A percentile compares a stretch with the other conserved stretches of the same genome.
These are phyloP conservation scores for Thamnophis elegans DNA, from an alignment of 2,797 vertebrate species.

Conservation along the genomic window DNA sequence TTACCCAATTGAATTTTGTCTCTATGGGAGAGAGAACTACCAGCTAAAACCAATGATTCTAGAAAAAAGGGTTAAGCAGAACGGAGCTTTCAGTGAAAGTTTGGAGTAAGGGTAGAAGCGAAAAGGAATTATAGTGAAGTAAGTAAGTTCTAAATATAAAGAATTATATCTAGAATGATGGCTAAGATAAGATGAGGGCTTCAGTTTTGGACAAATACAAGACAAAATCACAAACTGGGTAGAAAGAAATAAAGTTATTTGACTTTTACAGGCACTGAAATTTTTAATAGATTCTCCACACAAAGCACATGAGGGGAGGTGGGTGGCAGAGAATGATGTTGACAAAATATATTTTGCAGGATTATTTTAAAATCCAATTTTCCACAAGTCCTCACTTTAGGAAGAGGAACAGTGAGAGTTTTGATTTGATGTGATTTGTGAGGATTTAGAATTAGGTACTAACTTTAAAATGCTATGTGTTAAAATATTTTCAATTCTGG, in stretches of 20 bases:
- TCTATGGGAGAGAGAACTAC: slow-evolving; percentile 3
- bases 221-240: background rate
- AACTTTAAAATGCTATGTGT: background rate
- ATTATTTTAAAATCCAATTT: background rate
- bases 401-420: background rate
- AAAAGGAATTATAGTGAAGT: background rate
- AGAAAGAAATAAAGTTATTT: background rate
- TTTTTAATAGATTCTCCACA: background rate
- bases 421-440: background rate
- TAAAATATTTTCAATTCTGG: background rate
- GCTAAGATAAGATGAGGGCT: background rate
- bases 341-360: background rate
- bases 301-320: background rate
- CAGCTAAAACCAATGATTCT: background rate
- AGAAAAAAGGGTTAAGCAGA: background rate
- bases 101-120: no score
- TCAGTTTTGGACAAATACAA: background rate
- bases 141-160: background rate
- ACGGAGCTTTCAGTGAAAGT: background rate
- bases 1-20: background rate
- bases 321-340: background rate
- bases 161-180: background rate
- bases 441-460: background rate
- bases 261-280: background rate
- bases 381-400: background rate